A percentile compares a stretch with the other conserved stretches of the same genome.
phyloP scores from a whole-genome alignment of 2,888 invertebrate species.

The Drosophila merina region DNA sequence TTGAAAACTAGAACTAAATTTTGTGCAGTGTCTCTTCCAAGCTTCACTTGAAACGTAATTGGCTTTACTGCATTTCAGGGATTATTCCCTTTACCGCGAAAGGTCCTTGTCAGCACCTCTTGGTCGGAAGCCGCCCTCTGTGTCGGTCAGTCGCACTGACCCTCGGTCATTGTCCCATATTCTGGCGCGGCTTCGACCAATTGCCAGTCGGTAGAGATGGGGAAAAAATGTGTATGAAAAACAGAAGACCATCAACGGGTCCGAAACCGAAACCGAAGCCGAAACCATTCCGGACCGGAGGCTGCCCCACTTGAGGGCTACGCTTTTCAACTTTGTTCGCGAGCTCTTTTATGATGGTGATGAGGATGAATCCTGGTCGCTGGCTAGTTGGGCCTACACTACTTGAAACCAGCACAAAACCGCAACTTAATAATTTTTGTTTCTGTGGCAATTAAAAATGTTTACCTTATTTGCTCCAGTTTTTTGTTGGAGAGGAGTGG shows the following conservation, averaged over 20 bases:
- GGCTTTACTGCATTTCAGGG: background rate
- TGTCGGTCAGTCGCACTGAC: constrained; percentile 19
- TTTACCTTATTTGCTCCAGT: constrained; percentile 76
- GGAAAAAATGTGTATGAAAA: constrained; percentile 2
- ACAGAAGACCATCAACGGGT: constrained; percentile 24
- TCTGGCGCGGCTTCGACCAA: background rate
- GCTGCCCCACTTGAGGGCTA: constrained; percentile 57
- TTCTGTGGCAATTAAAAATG: constrained; percentile 73
- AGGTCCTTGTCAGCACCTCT: constrained; percentile 26
- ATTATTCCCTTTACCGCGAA: constrained; percentile 18
- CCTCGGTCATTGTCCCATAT: constrained; percentile 42
- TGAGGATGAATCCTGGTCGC: constrained; percentile 28
- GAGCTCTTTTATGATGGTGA: constrained; percentile 40
- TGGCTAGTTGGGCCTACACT: constrained; percentile 15
- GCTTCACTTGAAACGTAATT: constrained; percentile 15
- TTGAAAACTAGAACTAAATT: background rate
- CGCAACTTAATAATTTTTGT: constrained; percentile 71
- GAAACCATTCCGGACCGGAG: constrained; percentile 30
- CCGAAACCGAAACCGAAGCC: constrained; percentile 9
- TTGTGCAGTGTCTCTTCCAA: background rate
- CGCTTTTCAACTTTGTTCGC: constrained; percentile 68
- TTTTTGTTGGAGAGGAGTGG: constrained; percentile 32
- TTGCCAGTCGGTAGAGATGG: background rate
- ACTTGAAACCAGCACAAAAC: constrained; percentile 31
- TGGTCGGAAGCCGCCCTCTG: constrained; percentile 3